These are phyloP conservation scores for Emydoidea blandingii DNA, from an alignment of 2,797 vertebrate genomes.

Conservation along the genomic window DNA sequence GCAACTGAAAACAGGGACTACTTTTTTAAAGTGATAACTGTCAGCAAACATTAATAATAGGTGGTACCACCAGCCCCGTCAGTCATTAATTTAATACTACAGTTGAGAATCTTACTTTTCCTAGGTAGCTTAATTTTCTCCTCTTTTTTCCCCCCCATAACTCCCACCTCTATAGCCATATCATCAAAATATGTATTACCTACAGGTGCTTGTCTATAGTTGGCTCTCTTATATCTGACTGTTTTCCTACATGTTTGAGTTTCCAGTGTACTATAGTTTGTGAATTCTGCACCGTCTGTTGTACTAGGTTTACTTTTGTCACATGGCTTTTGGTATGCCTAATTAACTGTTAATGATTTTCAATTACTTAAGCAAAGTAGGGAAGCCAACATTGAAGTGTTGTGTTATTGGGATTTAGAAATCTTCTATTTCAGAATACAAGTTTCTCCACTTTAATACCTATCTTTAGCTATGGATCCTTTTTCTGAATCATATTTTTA, in stretches of 20 bases:
- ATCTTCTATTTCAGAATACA: background rate
- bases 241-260: background rate
- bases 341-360: background rate
- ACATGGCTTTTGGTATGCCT: background rate
- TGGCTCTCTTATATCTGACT: background rate
- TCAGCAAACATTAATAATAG: background rate
- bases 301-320: background rate
- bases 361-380: background rate
- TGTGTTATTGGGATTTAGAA: background rate
- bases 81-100: background rate
- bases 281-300: background rate
- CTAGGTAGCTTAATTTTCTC: accelerated
- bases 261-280: background rate
- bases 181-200: background rate
- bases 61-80: background rate
- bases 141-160: accelerated
- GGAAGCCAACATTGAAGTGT: background rate
- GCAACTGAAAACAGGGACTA: background rate
- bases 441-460: background rate
- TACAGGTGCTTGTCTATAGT: background rate
- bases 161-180: background rate
- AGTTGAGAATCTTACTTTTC: background rate
- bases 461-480: background rate
- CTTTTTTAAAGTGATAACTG: background rate
- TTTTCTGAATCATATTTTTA: background rate